phyloP scores from a whole-genome alignment of 2,797 vertebrate genomes.

The Neosalanx taihuensis region DNA sequence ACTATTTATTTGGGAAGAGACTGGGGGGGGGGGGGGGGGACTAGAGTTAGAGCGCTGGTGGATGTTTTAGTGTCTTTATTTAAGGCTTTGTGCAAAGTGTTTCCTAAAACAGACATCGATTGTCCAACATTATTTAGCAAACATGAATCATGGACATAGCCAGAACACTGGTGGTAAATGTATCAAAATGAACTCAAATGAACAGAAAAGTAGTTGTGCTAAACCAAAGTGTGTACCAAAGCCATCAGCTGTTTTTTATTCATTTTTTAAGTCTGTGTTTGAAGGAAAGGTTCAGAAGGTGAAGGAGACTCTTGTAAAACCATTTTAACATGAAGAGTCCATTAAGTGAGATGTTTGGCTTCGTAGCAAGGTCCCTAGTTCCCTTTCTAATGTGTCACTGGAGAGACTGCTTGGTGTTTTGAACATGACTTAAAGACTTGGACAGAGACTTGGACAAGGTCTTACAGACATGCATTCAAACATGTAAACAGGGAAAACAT shows the following conservation, averaged over 20 bases:
- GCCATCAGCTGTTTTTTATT: neutral
- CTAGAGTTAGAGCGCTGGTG: no score
- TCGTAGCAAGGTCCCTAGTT: neutral
- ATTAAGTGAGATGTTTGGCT: conserved; percentile 1
- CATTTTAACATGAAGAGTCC: neutral
- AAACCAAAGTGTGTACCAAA: no score
- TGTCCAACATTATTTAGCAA: no score
- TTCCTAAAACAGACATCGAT: no score
- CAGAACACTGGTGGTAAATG: no score
- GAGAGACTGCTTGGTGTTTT: conserved; percentile 1
- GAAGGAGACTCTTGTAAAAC: neutral
- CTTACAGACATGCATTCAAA: neutral
- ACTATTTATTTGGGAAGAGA: no score
- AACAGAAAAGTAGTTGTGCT: neutral
- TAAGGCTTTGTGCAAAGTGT: no score
- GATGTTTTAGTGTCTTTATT: no score
- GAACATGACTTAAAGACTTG: neutral
- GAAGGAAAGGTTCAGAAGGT: no score
- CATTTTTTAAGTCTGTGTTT: neutral
- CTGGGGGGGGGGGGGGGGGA: no score
- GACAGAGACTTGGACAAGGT: neutral
- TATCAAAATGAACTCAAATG: no score
- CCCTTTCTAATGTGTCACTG: neutral
- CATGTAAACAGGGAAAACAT: neutral
- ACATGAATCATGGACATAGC: no score